Conservation (phyloP, 2,113 vertebrate genomes). For the Dicaeum eximium region DNA sequence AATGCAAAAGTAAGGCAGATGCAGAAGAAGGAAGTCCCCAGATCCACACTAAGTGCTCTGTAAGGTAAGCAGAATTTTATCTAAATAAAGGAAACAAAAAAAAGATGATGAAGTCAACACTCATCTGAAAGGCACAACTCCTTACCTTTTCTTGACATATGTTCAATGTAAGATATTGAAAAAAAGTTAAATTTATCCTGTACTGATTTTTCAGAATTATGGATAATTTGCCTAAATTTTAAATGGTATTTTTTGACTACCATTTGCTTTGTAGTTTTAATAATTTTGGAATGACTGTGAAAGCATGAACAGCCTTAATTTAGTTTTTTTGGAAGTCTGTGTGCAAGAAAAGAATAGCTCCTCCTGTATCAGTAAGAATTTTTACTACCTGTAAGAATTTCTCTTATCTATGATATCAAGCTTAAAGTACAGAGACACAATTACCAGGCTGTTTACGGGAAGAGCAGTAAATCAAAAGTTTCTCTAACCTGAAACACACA, state of each 20-base stretch:
- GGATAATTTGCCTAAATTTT: not conserved
- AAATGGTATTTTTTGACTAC: not conserved
- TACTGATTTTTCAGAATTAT: not conserved
- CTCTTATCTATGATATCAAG: not conserved
- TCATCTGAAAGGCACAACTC: not conserved
- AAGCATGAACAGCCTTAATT: not conserved
- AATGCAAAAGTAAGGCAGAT: not conserved
- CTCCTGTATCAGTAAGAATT: not conserved
- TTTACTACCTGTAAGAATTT: not conserved
- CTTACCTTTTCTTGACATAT: not conserved
- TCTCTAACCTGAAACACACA: not conserved
- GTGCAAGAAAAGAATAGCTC: not conserved
- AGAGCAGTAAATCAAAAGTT: not conserved
- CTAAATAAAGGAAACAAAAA: not conserved
- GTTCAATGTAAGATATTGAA: not conserved
- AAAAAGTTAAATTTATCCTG: not conserved
- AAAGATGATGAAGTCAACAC: not conserved
- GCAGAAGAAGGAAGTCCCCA: not conserved
- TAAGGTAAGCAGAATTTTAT: not conserved
- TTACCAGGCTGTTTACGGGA: not conserved
- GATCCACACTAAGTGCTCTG: not conserved
- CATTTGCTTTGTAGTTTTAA: not conserved
- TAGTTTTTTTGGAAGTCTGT: not conserved
- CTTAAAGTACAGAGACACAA: not conserved
- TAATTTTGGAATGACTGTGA: not conserved